A percentile compares a stretch with the other conserved stretches of the same genome.
Evolutionary conservation across 1,140 invertebrate genomes (phyloP).

Genomic region (Myzus persicae): DNA sequence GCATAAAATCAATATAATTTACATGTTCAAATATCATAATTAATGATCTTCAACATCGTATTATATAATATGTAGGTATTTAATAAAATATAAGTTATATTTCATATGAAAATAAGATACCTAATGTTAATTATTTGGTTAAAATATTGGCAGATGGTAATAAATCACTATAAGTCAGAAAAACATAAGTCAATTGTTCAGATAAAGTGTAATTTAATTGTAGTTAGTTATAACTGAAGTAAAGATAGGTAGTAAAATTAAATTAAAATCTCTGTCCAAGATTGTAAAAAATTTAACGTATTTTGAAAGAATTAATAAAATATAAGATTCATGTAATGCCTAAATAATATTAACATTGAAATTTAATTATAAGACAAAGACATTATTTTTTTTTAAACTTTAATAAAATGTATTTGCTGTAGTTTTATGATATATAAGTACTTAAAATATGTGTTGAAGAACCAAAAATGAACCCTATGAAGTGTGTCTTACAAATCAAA

Average conservation of each 20-base stretch:
- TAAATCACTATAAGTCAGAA: background rate
- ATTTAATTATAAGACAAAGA: background rate
- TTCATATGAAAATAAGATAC: too few relatives aligned
- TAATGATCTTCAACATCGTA: too few relatives aligned
- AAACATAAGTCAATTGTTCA: background rate
- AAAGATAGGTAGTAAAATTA: background rate
- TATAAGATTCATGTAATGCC: background rate
- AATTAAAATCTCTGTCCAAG: background rate
- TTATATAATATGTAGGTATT: too few relatives aligned
- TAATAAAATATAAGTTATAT: too few relatives aligned
- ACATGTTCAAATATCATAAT: too few relatives aligned
- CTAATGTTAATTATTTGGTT: too few relatives aligned
- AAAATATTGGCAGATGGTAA: too few relatives aligned
- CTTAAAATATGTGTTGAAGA: background rate
- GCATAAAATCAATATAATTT: too few relatives aligned
- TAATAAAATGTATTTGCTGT: background rate
- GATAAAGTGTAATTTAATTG: background rate
- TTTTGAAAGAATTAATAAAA: slow-evolving; percentile 13
- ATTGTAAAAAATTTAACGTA: background rate
- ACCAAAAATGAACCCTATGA: background rate
- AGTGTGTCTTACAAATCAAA: background rate
- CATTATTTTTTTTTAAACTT: background rate
- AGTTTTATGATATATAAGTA: background rate
- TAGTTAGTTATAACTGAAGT: background rate
- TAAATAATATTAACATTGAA: background rate